phyloP scores from a whole-genome alignment of 2,113 vertebrate species.

The Oreochromis tanganicae region DNA sequence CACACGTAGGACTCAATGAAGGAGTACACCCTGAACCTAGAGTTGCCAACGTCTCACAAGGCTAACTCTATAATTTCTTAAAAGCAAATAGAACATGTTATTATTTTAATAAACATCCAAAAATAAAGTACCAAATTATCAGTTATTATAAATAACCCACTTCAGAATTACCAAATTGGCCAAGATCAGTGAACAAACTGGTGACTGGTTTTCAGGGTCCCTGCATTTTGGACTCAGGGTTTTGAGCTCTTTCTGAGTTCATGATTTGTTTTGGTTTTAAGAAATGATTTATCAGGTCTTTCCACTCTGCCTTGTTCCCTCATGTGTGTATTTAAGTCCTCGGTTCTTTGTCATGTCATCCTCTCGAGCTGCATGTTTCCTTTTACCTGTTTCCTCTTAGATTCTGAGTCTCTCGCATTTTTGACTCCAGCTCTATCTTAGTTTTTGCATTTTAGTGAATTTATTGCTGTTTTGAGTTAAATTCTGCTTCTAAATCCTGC shows the following conservation, averaged over 20 bases:
- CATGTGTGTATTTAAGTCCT: background rate
- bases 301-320: background rate
- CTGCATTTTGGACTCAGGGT: background rate
- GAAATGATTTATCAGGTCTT: background rate
- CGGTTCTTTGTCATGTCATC: background rate
- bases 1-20: background rate
- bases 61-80: background rate
- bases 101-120: background rate
- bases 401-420: background rate
- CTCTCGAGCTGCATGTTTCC: background rate
- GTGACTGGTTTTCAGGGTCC: background rate
- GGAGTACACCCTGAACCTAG: background rate
- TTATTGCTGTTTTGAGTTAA: background rate
- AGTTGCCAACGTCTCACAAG: background rate
- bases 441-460: background rate
- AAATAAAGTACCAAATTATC: background rate
- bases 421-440: background rate
- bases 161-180: background rate
- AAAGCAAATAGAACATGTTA: background rate
- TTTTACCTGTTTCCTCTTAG: background rate
- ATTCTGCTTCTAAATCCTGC: background rate
- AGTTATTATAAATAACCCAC: background rate
- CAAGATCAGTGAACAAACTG: background rate
- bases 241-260: background rate
- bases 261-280: background rate